A percentile compares a stretch with the other conserved stretches of the same genome.
phyloP scores from a whole-genome alignment of 2,113 vertebrate genomes.

The Pheucticus melanocephalus region DNA sequence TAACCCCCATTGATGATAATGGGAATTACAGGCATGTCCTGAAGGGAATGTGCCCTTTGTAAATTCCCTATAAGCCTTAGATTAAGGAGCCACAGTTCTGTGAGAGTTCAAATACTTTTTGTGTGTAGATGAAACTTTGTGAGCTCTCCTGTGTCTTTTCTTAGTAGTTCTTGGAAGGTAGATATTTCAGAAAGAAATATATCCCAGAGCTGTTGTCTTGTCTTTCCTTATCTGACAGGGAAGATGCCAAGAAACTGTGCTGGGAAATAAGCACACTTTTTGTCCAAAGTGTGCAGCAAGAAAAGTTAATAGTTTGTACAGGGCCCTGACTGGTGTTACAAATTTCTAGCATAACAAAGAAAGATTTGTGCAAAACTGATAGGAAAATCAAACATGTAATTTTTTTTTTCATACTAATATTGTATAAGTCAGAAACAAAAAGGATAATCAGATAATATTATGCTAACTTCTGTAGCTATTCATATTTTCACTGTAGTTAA shows the following conservation, averaged over 20 bases:
- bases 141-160: background rate
- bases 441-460: background rate
- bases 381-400: background rate
- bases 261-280: background rate
- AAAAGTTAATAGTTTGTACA: background rate
- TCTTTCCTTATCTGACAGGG: background rate
- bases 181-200: background rate
- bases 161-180: background rate
- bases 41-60: slow-evolving; percentile 54
- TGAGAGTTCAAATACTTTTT: slow-evolving; percentile 16
- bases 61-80: slow-evolving; percentile 20
- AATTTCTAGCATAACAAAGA: background rate
- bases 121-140: background rate
- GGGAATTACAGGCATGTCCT: slow-evolving; percentile 55
- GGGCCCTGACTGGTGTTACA: background rate
- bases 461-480: background rate
- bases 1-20: slow-evolving; percentile 52
- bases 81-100: slow-evolving; percentile 24
- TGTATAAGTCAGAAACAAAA: background rate
- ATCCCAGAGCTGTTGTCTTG: background rate
- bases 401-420: background rate
- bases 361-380: background rate
- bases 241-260: background rate
- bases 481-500: background rate
- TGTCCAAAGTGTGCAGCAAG: background rate